Percentiles rank a stretch among this genome's conserved stretches.
These are phyloP conservation scores for Austrofundulus limnaeus DNA, from an alignment of 2,113 vertebrate species.

Conservation along the genomic window DNA sequence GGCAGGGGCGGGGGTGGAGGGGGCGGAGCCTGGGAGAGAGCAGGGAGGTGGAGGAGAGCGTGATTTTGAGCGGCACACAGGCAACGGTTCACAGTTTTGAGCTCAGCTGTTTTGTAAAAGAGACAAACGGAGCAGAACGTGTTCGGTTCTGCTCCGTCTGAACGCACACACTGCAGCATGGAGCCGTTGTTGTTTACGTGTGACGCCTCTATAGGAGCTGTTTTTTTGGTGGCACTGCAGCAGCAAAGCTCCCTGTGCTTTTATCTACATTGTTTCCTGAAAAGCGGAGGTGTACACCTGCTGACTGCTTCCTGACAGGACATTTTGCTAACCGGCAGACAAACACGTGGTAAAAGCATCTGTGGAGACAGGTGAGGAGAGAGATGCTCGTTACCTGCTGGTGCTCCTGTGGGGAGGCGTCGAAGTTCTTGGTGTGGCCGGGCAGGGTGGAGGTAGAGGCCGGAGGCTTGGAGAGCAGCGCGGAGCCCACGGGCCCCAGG, in stretches of 20 bases:
- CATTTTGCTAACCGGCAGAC: too few species aligned
- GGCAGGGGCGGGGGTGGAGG: constrained; percentile 79
- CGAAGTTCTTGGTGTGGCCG: constrained; percentile 54
- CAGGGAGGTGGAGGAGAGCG: neutral
- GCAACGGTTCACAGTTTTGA: neutral
- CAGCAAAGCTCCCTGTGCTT: neutral
- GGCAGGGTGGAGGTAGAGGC: constrained; percentile 56
- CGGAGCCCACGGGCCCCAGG: constrained; percentile 26
- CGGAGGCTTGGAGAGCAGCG: constrained; percentile 35
- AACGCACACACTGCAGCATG: too few species aligned
- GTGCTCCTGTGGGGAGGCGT: constrained; percentile 46
- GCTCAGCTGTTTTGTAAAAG: neutral
- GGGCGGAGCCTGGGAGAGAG: constrained; percentile 62
- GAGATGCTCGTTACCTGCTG: constrained; percentile 52
- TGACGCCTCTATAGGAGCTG: constrained; percentile 10
- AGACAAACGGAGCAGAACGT: too few species aligned
- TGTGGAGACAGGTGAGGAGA: neutral
- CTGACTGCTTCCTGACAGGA: too few species aligned
- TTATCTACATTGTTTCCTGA: too few species aligned
- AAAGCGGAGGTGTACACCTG: too few species aligned
- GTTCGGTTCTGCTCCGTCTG: too few species aligned
- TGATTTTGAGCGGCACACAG: too few species aligned
- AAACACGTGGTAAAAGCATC: too few species aligned
- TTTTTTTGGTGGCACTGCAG: neutral
- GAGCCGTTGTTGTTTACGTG: neutral